Evolutionary conservation across 2,888 invertebrate genomes (phyloP).

Genomic region (Lamproptera curius): DNA sequence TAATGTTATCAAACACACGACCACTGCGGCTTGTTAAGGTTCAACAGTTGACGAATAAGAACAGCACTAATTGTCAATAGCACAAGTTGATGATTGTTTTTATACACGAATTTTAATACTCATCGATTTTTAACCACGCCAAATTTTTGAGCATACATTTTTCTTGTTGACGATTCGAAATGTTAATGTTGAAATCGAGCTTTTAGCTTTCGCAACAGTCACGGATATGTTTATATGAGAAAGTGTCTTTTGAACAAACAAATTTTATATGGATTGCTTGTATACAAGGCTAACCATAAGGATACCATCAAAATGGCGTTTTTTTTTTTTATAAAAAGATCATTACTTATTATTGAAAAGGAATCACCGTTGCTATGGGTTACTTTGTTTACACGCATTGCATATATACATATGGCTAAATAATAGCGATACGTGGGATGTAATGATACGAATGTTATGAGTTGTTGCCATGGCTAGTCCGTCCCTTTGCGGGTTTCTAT

Average conservation of each 20-base stretch:
- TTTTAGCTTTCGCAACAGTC: conserved; percentile 1
- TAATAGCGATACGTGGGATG: conserved; percentile 42
- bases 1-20: conserved; percentile 20
- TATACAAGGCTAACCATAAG: too few relatives aligned
- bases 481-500: conserved; percentile 58
- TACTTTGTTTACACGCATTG: too few relatives aligned
- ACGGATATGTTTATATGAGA: conserved; percentile 2
- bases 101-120: conserved; percentile 64
- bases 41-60: not conserved
- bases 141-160: conserved; percentile 38
- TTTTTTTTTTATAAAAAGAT: too few relatives aligned
- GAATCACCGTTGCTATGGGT: too few relatives aligned
- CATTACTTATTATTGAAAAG: too few relatives aligned
- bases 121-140: conserved; percentile 60
- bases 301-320: too few relatives aligned
- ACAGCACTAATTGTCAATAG: conserved; percentile 10
- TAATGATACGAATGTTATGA: conserved; percentile 58
- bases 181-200: conserved; percentile 9
- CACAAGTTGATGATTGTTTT: conserved; percentile 37
- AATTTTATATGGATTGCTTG: too few relatives aligned
- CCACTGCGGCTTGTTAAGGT: conserved; percentile 4
- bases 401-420: too few relatives aligned
- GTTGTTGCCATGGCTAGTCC: conserved; percentile 55
- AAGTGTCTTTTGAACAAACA: too few relatives aligned
- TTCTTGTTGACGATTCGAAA: conserved; percentile 19